These are phyloP conservation scores for Illadopsis cleaveri DNA, from an alignment of 2,113 vertebrate species.

Conservation along the genomic window DNA sequence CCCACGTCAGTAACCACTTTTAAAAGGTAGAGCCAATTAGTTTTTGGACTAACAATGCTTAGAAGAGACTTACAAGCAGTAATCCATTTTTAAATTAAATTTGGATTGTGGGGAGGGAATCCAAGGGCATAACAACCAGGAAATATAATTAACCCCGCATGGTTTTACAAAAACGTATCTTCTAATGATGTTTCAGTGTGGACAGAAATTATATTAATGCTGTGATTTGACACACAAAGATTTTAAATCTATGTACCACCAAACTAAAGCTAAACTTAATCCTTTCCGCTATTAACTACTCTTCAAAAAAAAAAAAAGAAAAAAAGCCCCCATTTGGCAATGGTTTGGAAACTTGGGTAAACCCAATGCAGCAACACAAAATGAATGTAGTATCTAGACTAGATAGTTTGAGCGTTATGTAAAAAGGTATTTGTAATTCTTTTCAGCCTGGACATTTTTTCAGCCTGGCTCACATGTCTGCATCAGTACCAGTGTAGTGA, in stretches of 20 bases:
- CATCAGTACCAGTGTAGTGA: fast-evolving
- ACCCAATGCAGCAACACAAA: neutral
- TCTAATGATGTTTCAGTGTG: neutral
- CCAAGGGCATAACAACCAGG: neutral
- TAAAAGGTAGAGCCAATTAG: slow-evolving; percentile 18
- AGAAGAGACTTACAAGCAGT: neutral
- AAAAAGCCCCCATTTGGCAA: neutral
- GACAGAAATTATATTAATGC: neutral
- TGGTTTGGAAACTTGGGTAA: neutral
- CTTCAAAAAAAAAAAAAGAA: neutral
- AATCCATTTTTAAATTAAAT: slow-evolving; percentile 9
- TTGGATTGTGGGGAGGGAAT: neutral
- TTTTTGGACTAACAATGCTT: neutral
- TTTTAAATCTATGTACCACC: neutral
- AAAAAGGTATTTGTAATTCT: neutral
- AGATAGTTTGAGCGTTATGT: too few relatives aligned
- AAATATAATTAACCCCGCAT: neutral
- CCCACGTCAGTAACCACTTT: slow-evolving; percentile 1
- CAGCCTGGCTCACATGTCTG: neutral
- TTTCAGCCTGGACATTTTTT: neutral
- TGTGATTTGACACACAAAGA: neutral
- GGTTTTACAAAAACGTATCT: neutral
- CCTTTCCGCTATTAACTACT: neutral
- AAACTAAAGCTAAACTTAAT: neutral
- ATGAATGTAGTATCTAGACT: neutral